Evolutionary conservation across 2,888 invertebrate genomes (phyloP).

Genomic region (Orthonychiurus folsomi): DNA sequence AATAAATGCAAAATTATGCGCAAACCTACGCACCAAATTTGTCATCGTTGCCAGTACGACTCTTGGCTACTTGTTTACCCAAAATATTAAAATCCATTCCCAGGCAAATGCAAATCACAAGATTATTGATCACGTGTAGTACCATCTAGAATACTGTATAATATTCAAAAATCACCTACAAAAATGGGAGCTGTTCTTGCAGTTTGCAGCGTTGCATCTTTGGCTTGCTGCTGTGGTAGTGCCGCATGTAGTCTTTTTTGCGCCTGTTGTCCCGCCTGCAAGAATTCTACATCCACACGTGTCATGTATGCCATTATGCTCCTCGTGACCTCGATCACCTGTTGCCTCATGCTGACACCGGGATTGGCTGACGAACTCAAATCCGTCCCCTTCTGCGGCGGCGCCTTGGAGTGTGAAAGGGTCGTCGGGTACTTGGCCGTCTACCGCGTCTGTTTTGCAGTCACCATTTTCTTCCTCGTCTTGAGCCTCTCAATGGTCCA

Average conservation of each 20-base stretch:
- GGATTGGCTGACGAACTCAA: conserved; percentile 61
- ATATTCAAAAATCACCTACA: no score
- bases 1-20: no score
- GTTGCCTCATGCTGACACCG: conserved; percentile 83
- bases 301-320: conserved; percentile 95
- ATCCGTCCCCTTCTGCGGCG: conserved; percentile 67
- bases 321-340: conserved; percentile 74
- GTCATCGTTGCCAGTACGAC: no score
- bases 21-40: no score
- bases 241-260: conserved; percentile 96
- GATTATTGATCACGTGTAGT: no score
- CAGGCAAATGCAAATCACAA: no score
- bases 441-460: conserved; percentile 91
- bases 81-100: no score
- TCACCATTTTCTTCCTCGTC: conserved; percentile 83
- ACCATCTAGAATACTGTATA: no score
- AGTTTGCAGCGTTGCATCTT: no score
- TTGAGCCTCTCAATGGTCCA: conserved; percentile 88
- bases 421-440: conserved; percentile 92
- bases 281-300: conserved; percentile 90
- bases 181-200: no score
- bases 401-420: conserved; percentile 57
- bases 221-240: conserved; percentile 94
- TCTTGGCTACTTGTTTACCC: no score
- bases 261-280: conserved; percentile 91